phyloP scores from a whole-genome alignment of 2,888 invertebrate genomes.

The Drosophila fulvimacula region DNA sequence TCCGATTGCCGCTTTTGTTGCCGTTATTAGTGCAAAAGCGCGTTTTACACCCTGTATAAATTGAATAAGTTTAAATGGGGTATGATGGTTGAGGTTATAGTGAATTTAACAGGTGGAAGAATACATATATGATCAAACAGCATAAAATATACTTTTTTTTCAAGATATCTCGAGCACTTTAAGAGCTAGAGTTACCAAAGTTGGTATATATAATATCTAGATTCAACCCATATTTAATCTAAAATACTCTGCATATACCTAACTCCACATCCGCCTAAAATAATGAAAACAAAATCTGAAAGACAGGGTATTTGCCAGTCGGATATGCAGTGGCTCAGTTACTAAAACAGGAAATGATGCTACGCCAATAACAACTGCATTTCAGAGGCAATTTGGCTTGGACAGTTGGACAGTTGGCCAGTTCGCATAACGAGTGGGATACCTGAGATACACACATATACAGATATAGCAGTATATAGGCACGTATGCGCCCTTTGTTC shows the following conservation, averaged over 20 bases:
- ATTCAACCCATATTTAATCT: fast-evolving
- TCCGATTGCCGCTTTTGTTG: conserved; percentile 35
- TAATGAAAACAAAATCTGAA: too few relatives aligned
- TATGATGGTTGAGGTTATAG: not conserved
- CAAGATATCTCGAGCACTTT: not conserved
- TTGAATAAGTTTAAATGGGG: too few relatives aligned
- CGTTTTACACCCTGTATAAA: conserved; percentile 2
- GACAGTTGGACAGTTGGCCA: conserved; percentile 17
- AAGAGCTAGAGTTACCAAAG: not conserved
- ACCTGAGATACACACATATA: conserved; percentile 54
- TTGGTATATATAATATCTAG: not conserved
- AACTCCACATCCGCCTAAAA: too few relatives aligned
- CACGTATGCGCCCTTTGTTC: conserved; percentile 62
- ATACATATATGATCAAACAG: too few relatives aligned
- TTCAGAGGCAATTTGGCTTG: conserved; percentile 34
- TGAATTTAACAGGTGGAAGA: not conserved
- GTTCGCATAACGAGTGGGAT: conserved; percentile 67
- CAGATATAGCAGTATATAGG: not conserved
- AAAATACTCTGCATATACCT: not conserved
- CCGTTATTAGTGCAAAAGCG: conserved; percentile 37
- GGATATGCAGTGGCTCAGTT: too few relatives aligned
- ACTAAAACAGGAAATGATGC: conserved; percentile 68
- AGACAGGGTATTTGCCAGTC: conserved; percentile 5
- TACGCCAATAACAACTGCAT: conserved; percentile 28
- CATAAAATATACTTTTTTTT: too few relatives aligned